Evolutionary conservation across 2,797 vertebrate genomes (phyloP).

Genomic region (Hippopotamyrus pictus): DNA sequence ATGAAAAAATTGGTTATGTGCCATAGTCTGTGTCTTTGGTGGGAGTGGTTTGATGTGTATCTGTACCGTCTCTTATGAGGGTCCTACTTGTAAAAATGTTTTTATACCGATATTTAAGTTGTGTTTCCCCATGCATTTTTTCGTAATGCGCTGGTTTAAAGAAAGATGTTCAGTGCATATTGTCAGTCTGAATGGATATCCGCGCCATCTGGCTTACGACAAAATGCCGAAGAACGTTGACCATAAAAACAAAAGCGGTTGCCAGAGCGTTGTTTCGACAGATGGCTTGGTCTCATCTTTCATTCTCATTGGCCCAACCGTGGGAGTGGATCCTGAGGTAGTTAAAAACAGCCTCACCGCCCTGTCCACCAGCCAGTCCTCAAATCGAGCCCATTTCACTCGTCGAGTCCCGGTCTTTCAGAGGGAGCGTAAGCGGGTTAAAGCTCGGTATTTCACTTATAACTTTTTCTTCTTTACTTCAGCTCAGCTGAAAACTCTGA

Average conservation of each 20-base stretch:
- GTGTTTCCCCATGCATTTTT: constrained; percentile 29
- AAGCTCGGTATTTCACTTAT: not conserved
- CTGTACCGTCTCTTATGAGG: constrained; percentile 41
- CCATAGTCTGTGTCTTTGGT: constrained; percentile 40
- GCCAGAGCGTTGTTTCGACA: not conserved
- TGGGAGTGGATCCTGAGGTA: not conserved
- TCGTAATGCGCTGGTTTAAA: constrained; percentile 39
- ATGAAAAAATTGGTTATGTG: constrained; percentile 46
- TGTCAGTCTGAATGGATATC: constrained; percentile 26
- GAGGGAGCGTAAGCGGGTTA: not conserved
- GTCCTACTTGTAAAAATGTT: constrained; percentile 23
- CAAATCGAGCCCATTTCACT: constrained; percentile 26
- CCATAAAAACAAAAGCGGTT: not conserved
- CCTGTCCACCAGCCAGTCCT: not conserved
- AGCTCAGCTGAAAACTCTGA: not conserved
- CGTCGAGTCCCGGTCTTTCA: not conserved
- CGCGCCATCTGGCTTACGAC: not conserved
- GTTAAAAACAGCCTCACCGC: not conserved
- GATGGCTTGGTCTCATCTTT: not conserved
- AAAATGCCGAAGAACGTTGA: not conserved
- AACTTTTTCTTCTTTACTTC: not conserved
- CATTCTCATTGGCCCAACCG: not conserved
- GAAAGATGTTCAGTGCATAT: constrained; percentile 33
- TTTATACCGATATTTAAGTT: constrained; percentile 34
- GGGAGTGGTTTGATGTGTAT: constrained; percentile 36